phyloP scores from a whole-genome alignment of 2,797 vertebrate species.

The Channallabes apus region DNA sequence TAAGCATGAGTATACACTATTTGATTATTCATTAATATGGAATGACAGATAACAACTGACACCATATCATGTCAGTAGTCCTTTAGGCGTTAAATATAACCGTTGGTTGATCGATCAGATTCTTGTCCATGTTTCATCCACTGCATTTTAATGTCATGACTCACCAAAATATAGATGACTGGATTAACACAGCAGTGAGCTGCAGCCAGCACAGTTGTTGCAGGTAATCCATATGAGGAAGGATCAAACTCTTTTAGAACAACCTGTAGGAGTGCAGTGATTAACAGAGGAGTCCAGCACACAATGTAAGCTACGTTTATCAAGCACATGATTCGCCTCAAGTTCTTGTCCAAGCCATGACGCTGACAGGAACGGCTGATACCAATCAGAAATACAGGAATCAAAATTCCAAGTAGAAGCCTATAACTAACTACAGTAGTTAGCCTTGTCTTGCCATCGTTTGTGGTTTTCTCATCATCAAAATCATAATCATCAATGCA shows the following conservation, averaged over 20 bases:
- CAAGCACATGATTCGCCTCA: conserved; percentile 66
- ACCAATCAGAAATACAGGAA: conserved; percentile 69
- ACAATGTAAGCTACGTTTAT: conserved; percentile 78
- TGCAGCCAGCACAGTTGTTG: conserved; percentile 66
- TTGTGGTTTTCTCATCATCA: background rate
- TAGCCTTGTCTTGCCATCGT: background rate
- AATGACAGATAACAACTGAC: background rate
- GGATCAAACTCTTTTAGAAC: background rate
- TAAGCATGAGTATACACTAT: background rate
- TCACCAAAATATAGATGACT: conserved; percentile 78
- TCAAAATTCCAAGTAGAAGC: conserved; percentile 70
- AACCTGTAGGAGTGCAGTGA: background rate
- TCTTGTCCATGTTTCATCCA: conserved; percentile 57
- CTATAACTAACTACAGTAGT: conserved; percentile 59
- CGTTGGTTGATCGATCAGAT: background rate
- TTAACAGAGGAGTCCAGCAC: conserved; percentile 76
- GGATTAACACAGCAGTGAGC: conserved; percentile 81
- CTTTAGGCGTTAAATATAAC: background rate
- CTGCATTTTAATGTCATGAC: conserved; percentile 75
- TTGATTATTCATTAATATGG: too few relatives aligned
- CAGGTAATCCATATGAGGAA: conserved; percentile 52
- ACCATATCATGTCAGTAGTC: background rate
- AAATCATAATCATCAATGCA: conserved; percentile 77
- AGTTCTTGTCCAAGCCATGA: conserved; percentile 51
- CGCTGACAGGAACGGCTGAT: conserved; percentile 54